Base-by-base conservation (phyloP, 2,888 invertebrate genomes). In the Eupithecia subfuscata region DNA sequence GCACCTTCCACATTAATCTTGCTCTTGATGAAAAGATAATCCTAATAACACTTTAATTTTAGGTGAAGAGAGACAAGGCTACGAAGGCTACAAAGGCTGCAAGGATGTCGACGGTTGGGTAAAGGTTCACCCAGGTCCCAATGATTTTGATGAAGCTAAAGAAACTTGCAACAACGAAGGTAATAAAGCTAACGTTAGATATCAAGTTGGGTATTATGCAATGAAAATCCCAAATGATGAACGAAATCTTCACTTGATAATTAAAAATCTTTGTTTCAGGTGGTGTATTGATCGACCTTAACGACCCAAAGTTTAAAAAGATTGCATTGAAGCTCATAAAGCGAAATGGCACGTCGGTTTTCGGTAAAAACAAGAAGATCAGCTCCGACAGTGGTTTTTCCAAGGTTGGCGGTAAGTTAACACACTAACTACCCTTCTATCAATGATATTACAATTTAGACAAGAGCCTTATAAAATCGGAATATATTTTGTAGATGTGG, bases 91-190 rank as follows among this genome's bases (percentile, higher is more conserved):
- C 65, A 67, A 67, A 37, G 37, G 65, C 40, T 67, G 65, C 65
- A 67, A 67, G 37, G 12, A 40, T n/a, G 37, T 67, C 22, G 37
- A n/a, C 37, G 65, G 65, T n/a, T 67, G 65, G 65, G 65, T 67
- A 3, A 67, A 67, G 40, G 37, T 67, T 40, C 65, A 67, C 40
- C 65, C 65, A 18, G 65, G 65, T 11, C 40, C 65, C 16, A n/a
- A n/a, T 11, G 65, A 67, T 37, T 37, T n/a, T 37, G n/a, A 67
- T 37, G 65, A 67, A 34, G 65, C 65, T 3, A 67, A 67, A 30
- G 37, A 67, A 34, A 67, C n/a, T 6, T 67, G 65, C 40, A 12
- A 40, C 2, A 67, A 67, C 2, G 65, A 67, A 40, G 65, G 65
- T 67, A 67, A 65, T 34, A 37, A 64, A 9, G 9, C 40, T 40